These are phyloP conservation scores for Standfussiana lucernea DNA, from an alignment of 2,888 invertebrate species.

Conservation along the genomic window DNA sequence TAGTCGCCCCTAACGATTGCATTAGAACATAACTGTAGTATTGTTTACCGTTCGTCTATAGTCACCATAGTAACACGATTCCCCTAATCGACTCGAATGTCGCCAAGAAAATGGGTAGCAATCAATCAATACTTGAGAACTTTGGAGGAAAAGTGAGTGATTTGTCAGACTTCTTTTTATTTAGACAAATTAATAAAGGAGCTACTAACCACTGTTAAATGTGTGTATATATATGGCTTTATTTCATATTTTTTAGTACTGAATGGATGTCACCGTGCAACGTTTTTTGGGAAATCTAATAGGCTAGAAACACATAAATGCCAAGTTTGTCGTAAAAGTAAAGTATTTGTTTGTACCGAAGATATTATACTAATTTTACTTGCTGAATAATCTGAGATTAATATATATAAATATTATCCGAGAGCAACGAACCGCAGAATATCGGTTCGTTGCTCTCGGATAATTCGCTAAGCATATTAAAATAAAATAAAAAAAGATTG, in stretches of 20 bases:
- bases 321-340: background rate
- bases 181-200: background rate
- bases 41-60: conserved; percentile 40
- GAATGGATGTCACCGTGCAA: background rate
- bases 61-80: conserved; percentile 54
- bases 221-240: background rate
- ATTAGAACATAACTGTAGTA: conserved; percentile 23
- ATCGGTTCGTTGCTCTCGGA: no score
- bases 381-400: background rate
- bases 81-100: conserved; percentile 48
- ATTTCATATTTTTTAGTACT: background rate
- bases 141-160: conserved; percentile 4
- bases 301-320: background rate
- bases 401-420: no score
- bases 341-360: background rate
- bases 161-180: conserved; percentile 20
- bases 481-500: conserved; percentile 24
- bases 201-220: background rate
- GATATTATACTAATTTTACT: background rate
- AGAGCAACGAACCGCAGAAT: background rate
- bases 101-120: conserved; percentile 32
- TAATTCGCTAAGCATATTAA: background rate
- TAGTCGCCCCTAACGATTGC: conserved; percentile 36
- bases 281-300: background rate
- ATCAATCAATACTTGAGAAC: conserved; percentile 49